These are phyloP conservation scores for Belgica antarctica DNA, from an alignment of 2,888 invertebrate species.

Conservation along the genomic window DNA sequence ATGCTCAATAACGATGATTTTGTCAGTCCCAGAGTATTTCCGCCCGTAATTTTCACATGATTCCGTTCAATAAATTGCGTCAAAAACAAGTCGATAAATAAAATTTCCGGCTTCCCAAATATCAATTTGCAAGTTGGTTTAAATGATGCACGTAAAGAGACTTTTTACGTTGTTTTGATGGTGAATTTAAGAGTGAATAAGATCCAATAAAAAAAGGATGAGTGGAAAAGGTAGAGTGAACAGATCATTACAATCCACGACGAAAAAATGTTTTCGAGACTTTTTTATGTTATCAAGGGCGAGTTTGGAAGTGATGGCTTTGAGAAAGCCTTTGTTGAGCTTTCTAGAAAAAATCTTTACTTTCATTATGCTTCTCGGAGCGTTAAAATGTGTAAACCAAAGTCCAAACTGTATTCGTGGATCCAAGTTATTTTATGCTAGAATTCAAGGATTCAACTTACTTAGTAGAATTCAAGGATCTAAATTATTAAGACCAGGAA, in stretches of 20 bases:
- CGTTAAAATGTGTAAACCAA: too few relatives aligned
- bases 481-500: too few relatives aligned
- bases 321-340: too few relatives aligned
- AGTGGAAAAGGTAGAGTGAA: neutral
- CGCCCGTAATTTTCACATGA: conserved; percentile 41
- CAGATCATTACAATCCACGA: conserved; percentile 18
- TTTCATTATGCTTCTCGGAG: too few relatives aligned
- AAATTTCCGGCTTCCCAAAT: conserved; percentile 30
- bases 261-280: neutral
- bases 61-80: neutral
- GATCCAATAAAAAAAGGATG: conserved; percentile 10
- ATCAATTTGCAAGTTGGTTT: conserved; percentile 11
- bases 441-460: too few relatives aligned
- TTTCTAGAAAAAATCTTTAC: too few relatives aligned
- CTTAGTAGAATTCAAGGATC: too few relatives aligned
- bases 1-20: conserved; percentile 35
- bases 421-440: too few relatives aligned
- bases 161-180: neutral
- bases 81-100: conserved; percentile 25
- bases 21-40: conserved; percentile 23
- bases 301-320: neutral
- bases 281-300: neutral
- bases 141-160: neutral
- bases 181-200: conserved; percentile 32
- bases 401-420: too few relatives aligned